Conservation (phyloP, 2,113 vertebrate species). For the Ranitomeya imitator region DNA sequence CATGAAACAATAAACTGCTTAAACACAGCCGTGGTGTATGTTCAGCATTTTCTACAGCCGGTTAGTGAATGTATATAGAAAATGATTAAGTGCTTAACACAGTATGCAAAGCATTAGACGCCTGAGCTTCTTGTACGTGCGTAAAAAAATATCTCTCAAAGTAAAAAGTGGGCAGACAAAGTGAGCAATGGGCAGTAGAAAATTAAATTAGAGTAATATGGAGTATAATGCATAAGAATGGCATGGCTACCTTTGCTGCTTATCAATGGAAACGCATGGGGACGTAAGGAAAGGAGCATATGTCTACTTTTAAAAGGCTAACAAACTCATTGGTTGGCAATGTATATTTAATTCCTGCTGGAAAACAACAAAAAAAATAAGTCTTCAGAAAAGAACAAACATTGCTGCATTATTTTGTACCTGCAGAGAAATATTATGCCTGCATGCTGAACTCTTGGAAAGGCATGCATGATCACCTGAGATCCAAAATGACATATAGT, state of each 20-base stretch:
- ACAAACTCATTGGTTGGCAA: neutral
- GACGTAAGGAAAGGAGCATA: neutral
- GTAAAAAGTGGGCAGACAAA: constrained; percentile 53
- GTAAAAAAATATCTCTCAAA: constrained; percentile 42
- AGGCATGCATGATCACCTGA: neutral
- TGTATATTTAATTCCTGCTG: constrained; percentile 4
- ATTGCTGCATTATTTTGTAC: neutral
- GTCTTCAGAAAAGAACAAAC: neutral
- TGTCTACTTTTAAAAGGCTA: constrained; percentile 3
- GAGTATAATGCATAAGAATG: constrained; percentile 45
- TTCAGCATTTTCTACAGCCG: constrained; percentile 45
- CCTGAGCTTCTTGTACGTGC: constrained; percentile 38
- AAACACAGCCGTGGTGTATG: constrained; percentile 37
- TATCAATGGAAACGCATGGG: constrained; percentile 19
- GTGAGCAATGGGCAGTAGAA: constrained; percentile 56
- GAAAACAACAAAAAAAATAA: constrained; percentile 27
- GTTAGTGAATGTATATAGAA: constrained; percentile 53
- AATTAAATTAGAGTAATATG: constrained; percentile 53
- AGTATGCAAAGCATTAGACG: constrained; percentile 53
- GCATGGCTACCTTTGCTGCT: constrained; percentile 27
- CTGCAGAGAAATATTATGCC: neutral
- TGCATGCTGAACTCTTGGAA: neutral
- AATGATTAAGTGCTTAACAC: constrained; percentile 58
- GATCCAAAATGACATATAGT: neutral
- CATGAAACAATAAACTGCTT: constrained; percentile 56